Base-by-base conservation (phyloP, 2,797 vertebrate species). In the Notoglanidium macrostoma region DNA sequence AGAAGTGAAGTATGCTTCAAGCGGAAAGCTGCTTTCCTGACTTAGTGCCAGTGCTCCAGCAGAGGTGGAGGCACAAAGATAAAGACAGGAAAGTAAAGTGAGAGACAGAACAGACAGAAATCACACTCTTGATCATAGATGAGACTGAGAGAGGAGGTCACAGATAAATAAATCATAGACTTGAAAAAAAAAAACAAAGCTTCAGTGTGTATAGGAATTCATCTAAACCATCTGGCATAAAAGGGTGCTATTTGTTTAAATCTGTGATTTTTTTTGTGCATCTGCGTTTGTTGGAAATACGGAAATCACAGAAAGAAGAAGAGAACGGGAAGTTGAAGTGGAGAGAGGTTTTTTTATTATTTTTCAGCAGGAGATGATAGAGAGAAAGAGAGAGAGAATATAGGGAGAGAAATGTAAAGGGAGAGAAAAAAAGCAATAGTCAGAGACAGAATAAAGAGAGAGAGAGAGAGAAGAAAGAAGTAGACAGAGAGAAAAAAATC, bases 221-320 rank as follows among this genome's bases (percentile, higher is more conserved):
- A 32, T 54, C 74, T 54, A 19, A 77, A 77, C 6, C n/a, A 32
- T 14, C 15, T 23, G 54, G 29, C 9, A 57, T 21, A 17, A 57
- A 79, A 79, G 29, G 76, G 23, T 57, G 46, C 12, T n/a, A 8
- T 76, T 76, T 51, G 26, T 76, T 49, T 76, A 76, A 76, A n/a
- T 26, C 73, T 17, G 12, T 29, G 11, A 49, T 74, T 74, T 29
- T 0, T 51, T 76, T 51, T 51, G 19, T 72, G 17, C 35, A 23
- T 44, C 46, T 76, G 73, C 26, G 6, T 6, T 5, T 73, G 19
- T 23, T 73, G 8, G 40, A 21, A 73, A 40, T n/a, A 11, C 26
- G 5, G 63, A 63, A 63, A 44, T 72, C 70, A 44, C 70, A 44
- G 40, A 23, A 23, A 44, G 70, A 72, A 40, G 19, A 21, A 21